Evolutionary conservation across 2,113 vertebrate species (phyloP), one percentile per base, ranked within the genome.

Genomic region (human (Homo sapiens)): DNA sequence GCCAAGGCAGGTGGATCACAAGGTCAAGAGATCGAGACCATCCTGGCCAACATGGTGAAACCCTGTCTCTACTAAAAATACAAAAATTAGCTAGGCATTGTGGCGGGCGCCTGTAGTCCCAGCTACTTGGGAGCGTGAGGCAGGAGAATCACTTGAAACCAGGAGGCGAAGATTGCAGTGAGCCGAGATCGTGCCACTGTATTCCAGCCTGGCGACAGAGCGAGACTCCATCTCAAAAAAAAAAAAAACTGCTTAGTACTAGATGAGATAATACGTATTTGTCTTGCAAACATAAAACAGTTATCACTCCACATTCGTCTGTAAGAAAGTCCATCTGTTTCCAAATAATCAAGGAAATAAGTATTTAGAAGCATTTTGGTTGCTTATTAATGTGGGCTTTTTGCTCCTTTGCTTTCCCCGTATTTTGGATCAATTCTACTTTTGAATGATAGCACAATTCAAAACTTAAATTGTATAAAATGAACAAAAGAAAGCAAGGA

Each of bases 381-480:
- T 81, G 5, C 68, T 85, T 93, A 45, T 59, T 32, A 22, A 55
- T 81, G 12, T 78, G 50, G 79, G n/a, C 38, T 11, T 94, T 75
- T 75, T 96, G 20, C 23, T 93, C 48, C 32, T 76, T 79, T 93
- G n/a, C 38, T 55, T 89, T 38, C 70, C 66, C 8, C 86, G 6
- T 85, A 0, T 85, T 95, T 93, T 55, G 45, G 12, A 55, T 76
- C 85, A 57, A 8, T 61, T 89, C n/a, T 85, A 61, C n/a, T 11
- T 93, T 66, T 86, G 23, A 50, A 12, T 70, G 20, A 0, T 78
- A 80, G 52, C 30, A 50, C 50, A 50, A n/a, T 38, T 83, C 75
- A 90, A 66, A 81, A 52, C 12, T 73, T 48, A 68, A 92, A 68
- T 79, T 32, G 25, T 87, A 79, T 57, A 93, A 93, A 97, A 88